A percentile compares a stretch with the other conserved stretches of the same genome.
phyloP scores from a whole-genome alignment of 1,140 invertebrate genomes.

The Armadillidium nasatum region DNA sequence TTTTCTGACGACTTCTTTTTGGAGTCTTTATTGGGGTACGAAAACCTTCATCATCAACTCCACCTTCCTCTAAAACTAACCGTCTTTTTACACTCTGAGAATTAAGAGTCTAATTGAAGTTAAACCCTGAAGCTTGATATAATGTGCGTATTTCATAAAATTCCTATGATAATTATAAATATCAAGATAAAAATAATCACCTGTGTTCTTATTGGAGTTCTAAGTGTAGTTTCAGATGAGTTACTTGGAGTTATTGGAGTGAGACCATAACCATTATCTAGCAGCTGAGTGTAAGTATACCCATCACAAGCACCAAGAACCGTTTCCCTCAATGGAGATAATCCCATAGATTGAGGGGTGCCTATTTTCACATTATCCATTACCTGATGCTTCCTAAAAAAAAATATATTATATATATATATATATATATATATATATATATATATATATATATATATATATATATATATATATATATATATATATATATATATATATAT shows the following conservation, averaged over 20 bases:
- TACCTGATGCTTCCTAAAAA: neutral
- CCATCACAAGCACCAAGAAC: constrained; percentile 36
- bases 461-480: too few relatives aligned
- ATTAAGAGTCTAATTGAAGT: constrained; percentile 25
- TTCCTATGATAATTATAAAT: constrained; percentile 28
- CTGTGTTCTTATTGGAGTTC: constrained; percentile 55
- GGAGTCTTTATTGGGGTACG: constrained; percentile 54
- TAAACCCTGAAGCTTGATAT: neutral
- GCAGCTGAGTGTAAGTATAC: constrained; percentile 58
- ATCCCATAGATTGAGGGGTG: neutral
- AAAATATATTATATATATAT: too few relatives aligned
- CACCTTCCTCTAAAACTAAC: constrained; percentile 62
- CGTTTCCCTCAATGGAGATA: neutral
- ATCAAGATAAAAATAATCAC: constrained; percentile 47
- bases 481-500: too few relatives aligned
- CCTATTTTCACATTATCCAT: neutral
- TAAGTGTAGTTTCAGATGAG: constrained; percentile 55
- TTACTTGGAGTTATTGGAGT: constrained; percentile 64
- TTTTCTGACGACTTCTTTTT: constrained; percentile 44
- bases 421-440: too few relatives aligned
- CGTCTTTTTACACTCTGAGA: constrained; percentile 67
- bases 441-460: too few relatives aligned
- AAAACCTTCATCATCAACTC: constrained; percentile 53
- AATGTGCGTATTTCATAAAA: neutral
- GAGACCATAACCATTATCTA: constrained; percentile 77